Base-by-base conservation (phyloP, 2,797 vertebrate species). In the Acanthurus leucopareius region DNA sequence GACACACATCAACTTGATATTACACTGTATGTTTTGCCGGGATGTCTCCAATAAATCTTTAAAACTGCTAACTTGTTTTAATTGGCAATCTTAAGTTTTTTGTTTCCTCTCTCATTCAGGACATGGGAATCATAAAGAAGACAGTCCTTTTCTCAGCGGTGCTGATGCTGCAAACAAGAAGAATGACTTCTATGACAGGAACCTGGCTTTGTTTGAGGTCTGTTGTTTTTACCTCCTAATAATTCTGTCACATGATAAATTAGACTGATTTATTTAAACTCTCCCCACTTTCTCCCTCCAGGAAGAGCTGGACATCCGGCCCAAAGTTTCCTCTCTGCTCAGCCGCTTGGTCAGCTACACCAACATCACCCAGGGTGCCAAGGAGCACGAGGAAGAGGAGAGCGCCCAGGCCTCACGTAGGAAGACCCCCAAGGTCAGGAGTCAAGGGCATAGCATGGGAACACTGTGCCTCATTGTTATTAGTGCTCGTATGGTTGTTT, bases 321-420 rank as follows among this genome's bases (percentile, higher is more conserved):
- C 98, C 0, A 99, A 99, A 84, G 98, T 99, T n/a, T 99, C 98
- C 0, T 98, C 98, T 73, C 93, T 99, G 73, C 97, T 99, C 89
- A 98, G 97, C 89, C 97, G 99, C 66, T 92, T 99, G 93, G 98
- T 99, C 94, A 99, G 94, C 94, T 99, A 99, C 91, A 99, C 98
- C 73, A 99, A 96, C 86, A 97, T 99, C 79, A 98, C 96, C 16
- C 98, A 99, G 89, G 98, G 98, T 4, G 97, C 97, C 84, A 99
- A 97, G 89, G 98, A 99, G 69, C 98, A 99, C 15, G 98, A 99
- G 89, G 98, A 99, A 76, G 97, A 97, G 7, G 98, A 99, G 93
- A 98, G 85, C 38, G 94, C 94, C 2, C 96, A 96, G 62, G 91
- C 94, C 11, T 93, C 95, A 0, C 96, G 91, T 61, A 97, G 92